These are phyloP conservation scores for Trachelus stipa DNA, from an alignment of 2,888 invertebrate species.

Conservation along the genomic window DNA sequence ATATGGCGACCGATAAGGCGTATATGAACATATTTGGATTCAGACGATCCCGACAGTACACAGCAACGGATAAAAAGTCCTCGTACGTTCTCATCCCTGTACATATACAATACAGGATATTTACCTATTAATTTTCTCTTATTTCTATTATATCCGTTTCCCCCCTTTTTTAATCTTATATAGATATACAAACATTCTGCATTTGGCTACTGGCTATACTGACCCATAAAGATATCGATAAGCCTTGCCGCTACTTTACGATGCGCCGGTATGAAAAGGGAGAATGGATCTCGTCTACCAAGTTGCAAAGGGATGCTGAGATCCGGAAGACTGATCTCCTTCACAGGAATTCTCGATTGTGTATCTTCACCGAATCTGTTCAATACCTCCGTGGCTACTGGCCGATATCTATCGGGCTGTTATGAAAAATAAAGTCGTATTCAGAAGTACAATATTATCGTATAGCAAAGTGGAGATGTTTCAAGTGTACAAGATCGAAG, in stretches of 20 bases:
- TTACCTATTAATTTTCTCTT: neutral
- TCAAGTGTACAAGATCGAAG: neutral
- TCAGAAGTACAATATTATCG: neutral
- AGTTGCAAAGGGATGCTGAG: conserved; percentile 73
- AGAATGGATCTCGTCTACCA: conserved; percentile 76
- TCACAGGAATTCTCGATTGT: conserved; percentile 68
- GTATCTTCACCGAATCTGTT: conserved; percentile 71
- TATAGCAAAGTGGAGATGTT: neutral
- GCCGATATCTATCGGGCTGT: conserved; percentile 70
- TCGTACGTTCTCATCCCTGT: conserved; percentile 77
- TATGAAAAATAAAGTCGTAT: conserved; percentile 6
- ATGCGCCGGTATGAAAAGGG: conserved; percentile 80
- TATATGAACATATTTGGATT: conserved; percentile 88
- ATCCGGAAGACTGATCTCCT: conserved; percentile 75
- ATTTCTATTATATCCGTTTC: neutral
- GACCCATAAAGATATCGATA: conserved; percentile 77
- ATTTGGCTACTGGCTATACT: conserved; percentile 37
- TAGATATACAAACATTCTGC: neutral
- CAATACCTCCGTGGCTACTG: conserved; percentile 71
- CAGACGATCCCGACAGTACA: conserved; percentile 78
- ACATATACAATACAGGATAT: neutral
- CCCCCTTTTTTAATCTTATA: neutral
- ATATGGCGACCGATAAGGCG: conserved; percentile 79
- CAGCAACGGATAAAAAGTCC: conserved; percentile 78
- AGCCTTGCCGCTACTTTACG: conserved; percentile 78